A percentile compares a stretch with the other conserved stretches of the same genome.
These are phyloP conservation scores for Anticlea derivata DNA, from an alignment of 2,888 invertebrate genomes.

Conservation along the genomic window DNA sequence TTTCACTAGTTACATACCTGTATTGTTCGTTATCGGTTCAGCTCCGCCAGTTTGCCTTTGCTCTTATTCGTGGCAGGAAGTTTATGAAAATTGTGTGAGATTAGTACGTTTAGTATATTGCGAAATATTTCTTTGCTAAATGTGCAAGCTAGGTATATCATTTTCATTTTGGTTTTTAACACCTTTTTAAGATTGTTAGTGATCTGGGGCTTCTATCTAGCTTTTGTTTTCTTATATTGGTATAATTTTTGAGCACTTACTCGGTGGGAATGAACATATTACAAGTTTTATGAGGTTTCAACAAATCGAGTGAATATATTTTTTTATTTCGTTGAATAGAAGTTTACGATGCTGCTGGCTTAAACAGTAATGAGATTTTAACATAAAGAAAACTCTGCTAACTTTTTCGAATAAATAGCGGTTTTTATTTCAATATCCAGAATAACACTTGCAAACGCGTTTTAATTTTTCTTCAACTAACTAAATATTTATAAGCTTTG, in stretches of 20 bases:
- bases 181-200: no score
- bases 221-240: slow-evolving; percentile 27
- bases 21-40: not conserved
- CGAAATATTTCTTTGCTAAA: no score
- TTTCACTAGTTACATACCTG: slow-evolving; percentile 7
- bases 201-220: no score
- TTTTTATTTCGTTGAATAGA: slow-evolving; percentile 29
- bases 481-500: slow-evolving; percentile 24
- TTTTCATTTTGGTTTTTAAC: not conserved
- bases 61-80: not conserved
- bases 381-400: no score
- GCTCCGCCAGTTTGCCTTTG: not conserved
- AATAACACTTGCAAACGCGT: slow-evolving; percentile 7
- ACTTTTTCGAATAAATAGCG: no score
- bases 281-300: slow-evolving; percentile 44
- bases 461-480: slow-evolving; percentile 19
- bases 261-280: slow-evolving; percentile 35
- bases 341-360: no score
- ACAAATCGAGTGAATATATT: slow-evolving; percentile 31
- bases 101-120: no score
- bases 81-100: slow-evolving; percentile 10
- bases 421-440: not conserved
- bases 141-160: no score
- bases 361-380: no score
- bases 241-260: slow-evolving; percentile 36